Evolutionary conservation across 2,797 vertebrate species (phyloP), one percentile per base, ranked within the genome.

Genomic region (Lagodon rhomboides): DNA sequence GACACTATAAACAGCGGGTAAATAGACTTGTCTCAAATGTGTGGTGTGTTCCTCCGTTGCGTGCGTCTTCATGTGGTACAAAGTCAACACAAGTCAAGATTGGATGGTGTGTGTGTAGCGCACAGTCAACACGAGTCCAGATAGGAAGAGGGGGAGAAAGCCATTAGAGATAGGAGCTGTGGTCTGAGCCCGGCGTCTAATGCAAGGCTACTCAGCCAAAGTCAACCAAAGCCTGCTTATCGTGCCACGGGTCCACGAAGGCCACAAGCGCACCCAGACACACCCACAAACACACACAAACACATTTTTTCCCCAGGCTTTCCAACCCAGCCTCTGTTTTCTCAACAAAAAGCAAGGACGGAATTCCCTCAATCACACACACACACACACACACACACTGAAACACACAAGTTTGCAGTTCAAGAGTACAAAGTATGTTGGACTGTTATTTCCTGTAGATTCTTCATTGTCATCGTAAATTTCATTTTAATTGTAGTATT

Each of bases 151-250:
- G 65, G 79, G 71, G 79, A 84, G 80, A 88, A 92, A 91, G 78
- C 86, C 87, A 86, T 92, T 91, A 92, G 80, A 90, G 87, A 91
- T 86, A 91, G 85, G 75, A 89, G 63, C 78, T 63, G 60, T 65
- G 77, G 73, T 80, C 75, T 77, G 77, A 87, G 79, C 59, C 77
- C 50, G 61, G 61, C 34, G 53, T 82, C 76, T 83, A 79, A 80
- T 79, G 73, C 81, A 80, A 77, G 77, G 63, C 54, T 77, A 86
- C 83, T 88, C 85, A 89, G 85, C 78, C 85, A 86, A n/a, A n/a
- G 79, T 89, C 90, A 91, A 85, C 64, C 89, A 88, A 66, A 74
- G 54, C 63, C 67, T 59, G 78, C 79, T 94, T 94, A 92, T 94
- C 89, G 63, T 80, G 77, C 68, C 72, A 71, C 50, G 13, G 53